These are phyloP conservation scores for Heterohyrax brucei DNA, from an alignment of 2,797 vertebrate species.

Conservation along the genomic window DNA sequence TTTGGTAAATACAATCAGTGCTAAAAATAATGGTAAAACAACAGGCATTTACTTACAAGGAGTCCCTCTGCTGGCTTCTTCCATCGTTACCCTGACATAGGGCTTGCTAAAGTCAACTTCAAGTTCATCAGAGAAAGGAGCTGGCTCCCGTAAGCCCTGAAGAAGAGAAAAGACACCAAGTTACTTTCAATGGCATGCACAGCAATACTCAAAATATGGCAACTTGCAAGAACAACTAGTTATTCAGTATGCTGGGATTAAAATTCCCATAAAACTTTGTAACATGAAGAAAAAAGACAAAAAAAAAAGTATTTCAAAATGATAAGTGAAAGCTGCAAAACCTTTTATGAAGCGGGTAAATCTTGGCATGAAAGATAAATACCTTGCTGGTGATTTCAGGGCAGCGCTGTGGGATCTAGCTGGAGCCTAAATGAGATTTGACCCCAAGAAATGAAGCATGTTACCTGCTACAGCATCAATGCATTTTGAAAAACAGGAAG, in stretches of 20 bases:
- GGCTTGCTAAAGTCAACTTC: slow-evolving; percentile 93
- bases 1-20: slow-evolving; percentile 61
- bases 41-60: slow-evolving; percentile 93
- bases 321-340: slow-evolving; percentile 46
- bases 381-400: slow-evolving; percentile 29
- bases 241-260: slow-evolving; percentile 33
- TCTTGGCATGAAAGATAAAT: slow-evolving; percentile 35
- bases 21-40: slow-evolving; percentile 36
- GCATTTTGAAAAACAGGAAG: no score
- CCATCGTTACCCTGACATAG: slow-evolving; percentile 96
- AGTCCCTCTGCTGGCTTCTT: slow-evolving; percentile 96
- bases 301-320: slow-evolving; percentile 15
- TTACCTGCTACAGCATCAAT: no score
- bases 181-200: slow-evolving; percentile 39
- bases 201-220: slow-evolving; percentile 31
- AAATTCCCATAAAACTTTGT: slow-evolving; percentile 70
- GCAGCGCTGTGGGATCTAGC: not conserved
- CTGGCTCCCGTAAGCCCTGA: slow-evolving; percentile 96
- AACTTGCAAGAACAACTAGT: slow-evolving; percentile 68
- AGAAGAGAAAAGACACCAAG: slow-evolving; percentile 73
- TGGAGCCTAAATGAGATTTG: slow-evolving; percentile 32
- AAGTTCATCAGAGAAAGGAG: slow-evolving; percentile 97
- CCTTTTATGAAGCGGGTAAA: slow-evolving; percentile 2
- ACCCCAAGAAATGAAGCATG: not conserved
- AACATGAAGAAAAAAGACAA: slow-evolving; percentile 27